Percentiles rank a stretch among this genome's conserved stretches.
Conservation (phyloP, 2,888 invertebrate genomes). For the Phengaris arion region DNA sequence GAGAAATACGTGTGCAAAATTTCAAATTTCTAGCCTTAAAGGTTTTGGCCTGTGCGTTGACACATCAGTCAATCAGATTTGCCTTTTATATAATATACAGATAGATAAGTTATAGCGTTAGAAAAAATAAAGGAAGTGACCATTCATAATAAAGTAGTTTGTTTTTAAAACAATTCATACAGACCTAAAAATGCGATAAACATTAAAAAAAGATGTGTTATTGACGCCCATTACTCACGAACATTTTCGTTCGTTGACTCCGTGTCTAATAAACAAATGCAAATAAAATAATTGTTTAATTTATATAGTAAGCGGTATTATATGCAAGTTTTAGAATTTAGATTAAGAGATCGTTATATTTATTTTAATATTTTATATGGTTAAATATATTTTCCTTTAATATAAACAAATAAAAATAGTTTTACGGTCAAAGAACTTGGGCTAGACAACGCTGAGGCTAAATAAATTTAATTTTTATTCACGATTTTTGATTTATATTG, state of each 20-base stretch:
- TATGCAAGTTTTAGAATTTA: background rate
- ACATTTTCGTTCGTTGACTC: conserved; percentile 1
- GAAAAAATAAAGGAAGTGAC: background rate
- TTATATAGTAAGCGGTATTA: background rate
- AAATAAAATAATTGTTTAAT: conserved; percentile 8
- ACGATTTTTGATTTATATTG: background rate
- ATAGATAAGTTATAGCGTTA: too few relatives aligned
- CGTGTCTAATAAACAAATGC: background rate
- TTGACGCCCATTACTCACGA: background rate
- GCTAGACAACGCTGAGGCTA: background rate
- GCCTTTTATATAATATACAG: too few relatives aligned
- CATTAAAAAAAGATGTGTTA: background rate
- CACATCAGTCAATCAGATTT: too few relatives aligned
- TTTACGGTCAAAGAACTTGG: background rate
- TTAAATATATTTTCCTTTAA: background rate
- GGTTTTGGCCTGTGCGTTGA: too few relatives aligned
- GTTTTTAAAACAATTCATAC: background rate
- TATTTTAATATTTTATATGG: background rate
- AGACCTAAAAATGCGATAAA: background rate
- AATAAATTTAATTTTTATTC: background rate
- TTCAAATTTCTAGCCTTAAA: too few relatives aligned
- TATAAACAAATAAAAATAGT: background rate
- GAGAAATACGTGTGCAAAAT: too few relatives aligned
- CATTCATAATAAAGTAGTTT: background rate
- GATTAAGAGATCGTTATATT: background rate